phyloP scores from a whole-genome alignment of 2,888 invertebrate species.

The Eupithecia vulgata region DNA sequence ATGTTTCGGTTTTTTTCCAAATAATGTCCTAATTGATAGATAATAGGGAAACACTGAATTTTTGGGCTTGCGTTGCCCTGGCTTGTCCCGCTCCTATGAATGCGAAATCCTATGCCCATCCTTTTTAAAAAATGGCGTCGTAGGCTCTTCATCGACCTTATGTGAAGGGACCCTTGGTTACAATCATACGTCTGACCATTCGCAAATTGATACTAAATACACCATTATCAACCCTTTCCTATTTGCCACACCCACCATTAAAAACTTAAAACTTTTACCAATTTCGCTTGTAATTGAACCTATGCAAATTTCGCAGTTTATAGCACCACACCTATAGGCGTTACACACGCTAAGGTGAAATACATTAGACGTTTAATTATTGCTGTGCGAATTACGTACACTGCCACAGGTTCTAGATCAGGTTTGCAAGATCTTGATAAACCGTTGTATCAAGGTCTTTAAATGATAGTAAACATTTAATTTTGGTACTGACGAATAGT shows the following conservation, averaged over 20 bases:
- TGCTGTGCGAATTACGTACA: conserved; percentile 30
- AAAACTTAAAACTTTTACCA: background rate
- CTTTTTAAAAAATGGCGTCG: no score
- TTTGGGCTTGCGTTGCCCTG: no score
- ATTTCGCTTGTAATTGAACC: background rate
- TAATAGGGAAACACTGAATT: no score
- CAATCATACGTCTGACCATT: background rate
- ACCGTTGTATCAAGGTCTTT: background rate
- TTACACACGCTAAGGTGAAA: conserved; percentile 31
- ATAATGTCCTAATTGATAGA: no score
- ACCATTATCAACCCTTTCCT: background rate
- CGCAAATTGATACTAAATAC: background rate
- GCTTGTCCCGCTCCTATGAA: no score
- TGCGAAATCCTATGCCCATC: no score
- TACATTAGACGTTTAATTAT: conserved; percentile 39
- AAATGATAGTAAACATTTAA: background rate
- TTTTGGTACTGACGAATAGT: background rate
- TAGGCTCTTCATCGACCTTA: no score
- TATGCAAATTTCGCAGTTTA: conserved; percentile 25
- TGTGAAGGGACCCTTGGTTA: background rate
- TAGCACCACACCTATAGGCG: conserved; percentile 10
- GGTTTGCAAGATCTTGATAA: conserved; percentile 15
- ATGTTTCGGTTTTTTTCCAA: no score
- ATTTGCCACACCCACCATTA: conserved; percentile 1
- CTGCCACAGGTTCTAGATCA: conserved; percentile 18